Base-by-base conservation (phyloP, 2,113 vertebrate genomes). In the Chaetura pelagica region DNA sequence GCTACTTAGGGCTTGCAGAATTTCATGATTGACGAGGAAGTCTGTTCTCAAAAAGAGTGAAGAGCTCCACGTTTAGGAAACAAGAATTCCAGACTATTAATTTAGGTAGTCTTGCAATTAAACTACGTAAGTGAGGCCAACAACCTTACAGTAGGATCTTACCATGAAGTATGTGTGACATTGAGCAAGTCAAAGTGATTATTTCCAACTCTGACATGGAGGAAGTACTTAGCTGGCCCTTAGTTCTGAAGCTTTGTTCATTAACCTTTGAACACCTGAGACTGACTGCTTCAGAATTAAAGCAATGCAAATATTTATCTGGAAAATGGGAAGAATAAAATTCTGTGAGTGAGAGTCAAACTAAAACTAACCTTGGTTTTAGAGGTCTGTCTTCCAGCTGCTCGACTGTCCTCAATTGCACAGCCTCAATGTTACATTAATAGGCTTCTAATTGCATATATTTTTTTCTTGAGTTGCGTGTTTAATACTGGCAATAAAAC, bases 231-330 rank as follows among this genome's bases (percentile, higher is more conserved):
- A 51, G 26, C 38, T 67, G 87, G 64, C 57, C 76, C 38, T 88
- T 63, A 86, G 23, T 63, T 61, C 35, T 77, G 32, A 83, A 59
- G 42, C 67, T 71, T 85, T 73, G 29, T 72, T 86, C 68, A 67
- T 86, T 90, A 95, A 92, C 92, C 73, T 94, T 92, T 78, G 57
- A 86, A 76, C 58, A 61, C 57, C 68, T 78, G 11, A 95, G 35
- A 77, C 34, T 52, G 69, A 75, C 54, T 59, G 40, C 59, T 86
- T 95, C 85, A 88, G 67, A 91, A 88, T 89, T 55, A 90, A 83
- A 79, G 61, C 46, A 86, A 48, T 24, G 44, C 85, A 95, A 87
- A 91, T 66, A 64, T 74, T 91, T 96, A 89, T 42, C 67, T 14
- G 48, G 20, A 75, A 96, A 95, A 61, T 2, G 0, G 38, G 42